Evolutionary conservation across 2,888 invertebrate species (phyloP).

Genomic region (Plebejus melissa): DNA sequence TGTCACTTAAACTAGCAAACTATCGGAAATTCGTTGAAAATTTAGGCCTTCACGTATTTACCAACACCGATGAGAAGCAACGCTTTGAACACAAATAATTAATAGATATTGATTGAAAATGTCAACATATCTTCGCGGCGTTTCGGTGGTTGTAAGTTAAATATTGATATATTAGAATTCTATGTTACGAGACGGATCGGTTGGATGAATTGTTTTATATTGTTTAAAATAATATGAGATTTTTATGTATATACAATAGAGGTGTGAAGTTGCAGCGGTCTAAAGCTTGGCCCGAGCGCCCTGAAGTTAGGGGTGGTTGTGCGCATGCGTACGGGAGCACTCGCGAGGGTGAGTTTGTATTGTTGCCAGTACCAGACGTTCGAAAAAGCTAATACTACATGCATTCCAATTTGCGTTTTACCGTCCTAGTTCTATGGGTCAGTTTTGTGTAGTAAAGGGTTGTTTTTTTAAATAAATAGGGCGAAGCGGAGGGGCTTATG

Average conservation of each 20-base stretch:
- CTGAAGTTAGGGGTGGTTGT: constrained; percentile 56
- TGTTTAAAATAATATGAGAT: constrained; percentile 59
- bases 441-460: constrained; percentile 36
- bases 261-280: constrained; percentile 67
- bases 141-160: not conserved
- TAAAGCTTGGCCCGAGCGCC: constrained; percentile 59
- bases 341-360: constrained; percentile 56
- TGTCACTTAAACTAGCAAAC: constrained; percentile 47
- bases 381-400: constrained; percentile 48
- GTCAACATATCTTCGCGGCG: constrained; percentile 44
- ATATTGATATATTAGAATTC: constrained; percentile 30
- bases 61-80: constrained; percentile 49
- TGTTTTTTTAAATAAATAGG: constrained; percentile 41
- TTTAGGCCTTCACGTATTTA: constrained; percentile 43
- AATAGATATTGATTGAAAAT: constrained; percentile 72
- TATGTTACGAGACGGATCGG: constrained; percentile 61
- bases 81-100: constrained; percentile 72
- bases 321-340: constrained; percentile 68
- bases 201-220: constrained; percentile 59
- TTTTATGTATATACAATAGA: constrained; percentile 73
- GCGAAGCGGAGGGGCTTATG: constrained; percentile 44
- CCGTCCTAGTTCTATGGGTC: constrained; percentile 49
- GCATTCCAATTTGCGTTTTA: constrained; percentile 45
- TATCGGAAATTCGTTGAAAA: constrained; percentile 42
- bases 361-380: constrained; percentile 64